Evolutionary conservation across 1,140 invertebrate genomes (phyloP).

Genomic region (Euglossa dilemma): DNA sequence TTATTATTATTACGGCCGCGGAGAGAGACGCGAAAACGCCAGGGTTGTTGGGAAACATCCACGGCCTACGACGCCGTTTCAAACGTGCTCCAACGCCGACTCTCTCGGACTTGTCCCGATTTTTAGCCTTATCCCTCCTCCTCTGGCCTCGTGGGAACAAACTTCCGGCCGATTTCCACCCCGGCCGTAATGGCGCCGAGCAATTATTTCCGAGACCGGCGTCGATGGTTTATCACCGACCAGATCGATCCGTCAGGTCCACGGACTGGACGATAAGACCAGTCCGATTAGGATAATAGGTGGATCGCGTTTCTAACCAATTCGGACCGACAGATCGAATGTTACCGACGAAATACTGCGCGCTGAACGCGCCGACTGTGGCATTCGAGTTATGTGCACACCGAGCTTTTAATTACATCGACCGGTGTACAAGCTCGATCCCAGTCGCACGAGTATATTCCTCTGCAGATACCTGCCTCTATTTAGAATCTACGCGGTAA

Average conservation of each 20-base stretch:
- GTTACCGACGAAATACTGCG: not conserved
- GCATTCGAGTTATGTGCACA: not conserved
- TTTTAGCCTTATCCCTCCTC: no score
- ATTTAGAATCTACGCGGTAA: slow-evolving; percentile 6
- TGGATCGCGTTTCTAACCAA: not conserved
- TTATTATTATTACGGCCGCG: slow-evolving; percentile 49
- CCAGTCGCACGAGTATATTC: not conserved
- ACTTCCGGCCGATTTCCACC: not conserved
- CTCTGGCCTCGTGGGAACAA: no score
- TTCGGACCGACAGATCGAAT: not conserved
- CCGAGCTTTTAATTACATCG: slow-evolving; percentile 15
- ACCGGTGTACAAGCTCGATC: not conserved
- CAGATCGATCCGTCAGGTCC: not conserved
- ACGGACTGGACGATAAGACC: slow-evolving; percentile 1
- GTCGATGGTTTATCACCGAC: not conserved
- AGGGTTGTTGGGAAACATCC: slow-evolving; percentile 56
- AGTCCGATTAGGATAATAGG: slow-evolving; percentile 4
- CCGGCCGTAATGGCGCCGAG: not conserved
- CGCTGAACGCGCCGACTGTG: not conserved
- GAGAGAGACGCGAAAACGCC: slow-evolving; percentile 52
- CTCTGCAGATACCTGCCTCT: not conserved
- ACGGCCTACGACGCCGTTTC: not conserved
- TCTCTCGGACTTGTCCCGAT: no score
- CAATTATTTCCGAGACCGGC: not conserved
- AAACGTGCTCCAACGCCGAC: no score